Evolutionary conservation across 2,797 vertebrate species (phyloP), one percentile per base, ranked within the genome.

Genomic region (Crax fasciolata): DNA sequence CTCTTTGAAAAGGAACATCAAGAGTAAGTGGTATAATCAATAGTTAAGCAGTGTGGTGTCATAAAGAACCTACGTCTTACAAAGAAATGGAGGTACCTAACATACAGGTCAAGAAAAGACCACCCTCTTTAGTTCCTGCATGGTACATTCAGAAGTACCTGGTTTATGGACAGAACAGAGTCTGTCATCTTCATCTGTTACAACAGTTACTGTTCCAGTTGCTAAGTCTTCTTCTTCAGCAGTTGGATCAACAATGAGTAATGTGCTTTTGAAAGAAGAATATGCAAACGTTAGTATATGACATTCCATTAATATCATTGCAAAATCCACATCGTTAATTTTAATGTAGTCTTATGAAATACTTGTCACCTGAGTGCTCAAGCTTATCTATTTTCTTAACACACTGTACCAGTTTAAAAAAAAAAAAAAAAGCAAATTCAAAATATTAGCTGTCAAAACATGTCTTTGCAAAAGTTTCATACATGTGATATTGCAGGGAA

Each of bases 81-180:
- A 51, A 49, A 66, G 41, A 46, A 63, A 80, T 70, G n/a, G 20
- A 25, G 25, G 30, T 71, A 38, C 9, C 2, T 32, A 67, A 73
- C 41, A 46, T 13, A 30, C 3, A 35, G 35, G 49, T 73, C 20
- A 78, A 66, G 20, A n/a, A 25, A 65, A 73, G 14, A 32, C 41
- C 72, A 46, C 44, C 5, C 32, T 68, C 49, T 78, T n/a, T 10
- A 8, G 17, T 65, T 84, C 55, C 61, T 67, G 11, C 19, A 14
- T 62, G 68, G 30, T 67, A 54, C 55, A 71, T 73, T 6, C 30
- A 35, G 23, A 93, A 92, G 4, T 97, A 99, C 99, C 99, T 99
- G 99, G 99, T 98, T 99, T 99, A 94, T 99, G 98, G 66, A 99
- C 93, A 41, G 98, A 98, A 90, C 99, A 99, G 3, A 99, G 98